phyloP scores from a whole-genome alignment of 2,888 invertebrate species.

The Archips xylosteana region DNA sequence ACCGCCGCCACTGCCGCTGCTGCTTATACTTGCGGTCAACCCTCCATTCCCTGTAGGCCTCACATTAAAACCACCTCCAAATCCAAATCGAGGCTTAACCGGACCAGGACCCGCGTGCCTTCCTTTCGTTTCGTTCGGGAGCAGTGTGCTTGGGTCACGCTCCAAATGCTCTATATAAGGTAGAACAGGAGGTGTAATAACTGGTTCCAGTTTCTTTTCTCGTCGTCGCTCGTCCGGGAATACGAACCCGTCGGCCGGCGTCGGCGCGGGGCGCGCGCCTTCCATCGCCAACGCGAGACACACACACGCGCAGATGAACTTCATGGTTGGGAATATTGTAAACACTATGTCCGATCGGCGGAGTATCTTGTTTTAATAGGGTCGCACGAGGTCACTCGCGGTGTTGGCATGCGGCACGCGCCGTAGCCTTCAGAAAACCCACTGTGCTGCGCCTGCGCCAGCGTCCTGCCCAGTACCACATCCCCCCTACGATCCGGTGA shows the following conservation, averaged over 20 bases:
- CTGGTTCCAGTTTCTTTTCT: conserved; percentile 72
- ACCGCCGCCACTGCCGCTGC: conserved; percentile 73
- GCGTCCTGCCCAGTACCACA: conserved; percentile 70
- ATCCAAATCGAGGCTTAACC: conserved; percentile 71
- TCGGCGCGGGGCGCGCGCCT: conserved; percentile 54
- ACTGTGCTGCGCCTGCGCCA: conserved; percentile 74
- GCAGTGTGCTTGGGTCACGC: conserved; percentile 78
- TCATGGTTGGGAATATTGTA: conserved; percentile 71
- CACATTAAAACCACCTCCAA: conserved; percentile 75
- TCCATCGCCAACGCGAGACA: conserved; percentile 59
- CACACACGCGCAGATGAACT: conserved; percentile 68
- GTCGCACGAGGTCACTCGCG: conserved; percentile 75
- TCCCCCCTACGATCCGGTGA: conserved; percentile 65
- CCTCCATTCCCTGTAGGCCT: conserved; percentile 75
- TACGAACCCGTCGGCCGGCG: conserved; percentile 71
- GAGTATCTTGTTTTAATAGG: conserved; percentile 82
- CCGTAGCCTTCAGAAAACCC: conserved; percentile 85
- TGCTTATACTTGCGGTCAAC: conserved; percentile 75
- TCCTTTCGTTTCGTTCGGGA: conserved; percentile 65
- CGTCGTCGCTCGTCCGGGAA: conserved; percentile 72
- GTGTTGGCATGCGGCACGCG: conserved; percentile 84
- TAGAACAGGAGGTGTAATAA: conserved; percentile 81
- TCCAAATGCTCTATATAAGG: conserved; percentile 81
- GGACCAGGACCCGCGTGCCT: conserved; percentile 46
- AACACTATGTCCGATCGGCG: conserved; percentile 71